Evolutionary conservation across 2,888 invertebrate species (phyloP).

Genomic region (Oxycera nigricornis): DNA sequence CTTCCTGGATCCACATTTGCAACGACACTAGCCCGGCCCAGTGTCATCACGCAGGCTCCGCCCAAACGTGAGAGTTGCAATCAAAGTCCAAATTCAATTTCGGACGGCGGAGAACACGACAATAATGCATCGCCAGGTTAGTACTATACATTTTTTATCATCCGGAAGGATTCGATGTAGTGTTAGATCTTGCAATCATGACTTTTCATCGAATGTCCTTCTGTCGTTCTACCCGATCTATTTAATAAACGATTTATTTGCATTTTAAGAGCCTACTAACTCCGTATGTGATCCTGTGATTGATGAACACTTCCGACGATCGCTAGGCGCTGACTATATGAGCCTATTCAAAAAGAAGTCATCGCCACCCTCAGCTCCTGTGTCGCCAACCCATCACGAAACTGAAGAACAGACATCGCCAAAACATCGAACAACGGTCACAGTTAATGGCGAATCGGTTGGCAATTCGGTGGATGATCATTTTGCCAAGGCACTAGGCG

Average conservation of each 20-base stretch:
- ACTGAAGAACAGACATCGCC: constrained; percentile 39
- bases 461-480: constrained; percentile 85
- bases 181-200: background rate
- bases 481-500: constrained; percentile 87
- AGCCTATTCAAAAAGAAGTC: constrained; percentile 68
- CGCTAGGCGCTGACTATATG: constrained; percentile 83
- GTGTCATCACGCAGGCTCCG: constrained; percentile 70
- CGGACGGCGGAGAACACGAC: constrained; percentile 14
- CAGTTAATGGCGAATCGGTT: constrained; percentile 60
- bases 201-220: background rate
- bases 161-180: too few species aligned
- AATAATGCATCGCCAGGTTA: constrained; percentile 51
- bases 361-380: constrained; percentile 56
- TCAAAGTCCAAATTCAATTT: constrained; percentile 49
- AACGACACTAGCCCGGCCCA: constrained; percentile 62
- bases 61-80: constrained; percentile 58
- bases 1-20: constrained; percentile 57
- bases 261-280: constrained; percentile 68
- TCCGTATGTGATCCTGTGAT: constrained; percentile 89
- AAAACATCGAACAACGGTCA: constrained; percentile 41
- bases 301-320: constrained; percentile 94
- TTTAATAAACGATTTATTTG: background rate
- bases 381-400: constrained; percentile 46
- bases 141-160: background rate
- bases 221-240: background rate